Evolutionary conservation across 1,140 invertebrate genomes (phyloP), one percentile per base, ranked within the genome.

Genomic region (Dermatophagoides farinae): DNA sequence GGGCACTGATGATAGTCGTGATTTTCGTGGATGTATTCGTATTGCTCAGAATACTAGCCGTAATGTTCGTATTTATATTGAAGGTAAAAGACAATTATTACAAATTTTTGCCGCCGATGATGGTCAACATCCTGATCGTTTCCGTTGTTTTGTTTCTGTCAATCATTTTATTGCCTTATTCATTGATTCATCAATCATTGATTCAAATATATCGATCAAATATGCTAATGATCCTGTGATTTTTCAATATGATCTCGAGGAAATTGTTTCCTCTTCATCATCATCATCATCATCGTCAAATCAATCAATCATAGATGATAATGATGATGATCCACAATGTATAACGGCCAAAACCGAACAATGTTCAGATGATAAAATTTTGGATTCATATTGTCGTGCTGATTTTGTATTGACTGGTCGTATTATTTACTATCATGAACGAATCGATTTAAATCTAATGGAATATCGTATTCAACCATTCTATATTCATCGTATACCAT

Each of bases 321-420:
- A 75, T 39, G 77, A 80, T 65, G 84, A 86, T 63, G 10, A 39
- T 44, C 14, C 12, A 20, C 14, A 55, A 18, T 39, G 53, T 44
- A 6, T 47, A 23, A 47, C 18, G 6, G 8, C 18, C 1, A 4
- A 4, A 20, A 87, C 84, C 69, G 74, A 82, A 57, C 85, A 85
- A 0, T 87, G 85, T 67, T 78, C 78, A 0, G 78, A 79, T 47
- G 78, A 82, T 6, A 83, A 87, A 70, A 67, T 86, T 47, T 78
- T 84, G 16, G 77, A 81, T 40, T 79, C 82, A 9, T 87, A 82
- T 67, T 87, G 85, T 69, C 81, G 81, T 16, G 85, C 82, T 65
- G 84, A 87, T 72, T 76, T 86, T 66, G 79, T 84, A 10, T 78
- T 80, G 0, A 73, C 80, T 64, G 83, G 82, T 0, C 78, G 77